Evolutionary conservation across 2,113 vertebrate genomes (phyloP), one percentile per base, ranked within the genome.

Genomic region (Pollachius pollachius): DNA sequence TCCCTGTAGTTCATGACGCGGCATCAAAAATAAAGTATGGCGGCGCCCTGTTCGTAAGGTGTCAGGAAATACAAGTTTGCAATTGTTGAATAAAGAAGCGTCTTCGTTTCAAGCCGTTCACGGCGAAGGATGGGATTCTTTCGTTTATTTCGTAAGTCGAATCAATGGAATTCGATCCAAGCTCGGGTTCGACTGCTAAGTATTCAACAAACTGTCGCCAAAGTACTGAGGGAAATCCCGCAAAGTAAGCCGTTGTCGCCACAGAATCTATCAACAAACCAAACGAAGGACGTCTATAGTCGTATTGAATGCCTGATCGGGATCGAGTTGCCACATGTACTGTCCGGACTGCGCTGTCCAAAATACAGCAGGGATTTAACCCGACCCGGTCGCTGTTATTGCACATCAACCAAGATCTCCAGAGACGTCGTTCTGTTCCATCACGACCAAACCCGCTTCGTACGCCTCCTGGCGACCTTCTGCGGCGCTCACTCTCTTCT

Each of bases 401-500:
- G 78, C 72, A 71, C 78, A 3, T 84, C 85, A 17, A 4, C 80
- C 1, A 73, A 79, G 4, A 90, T 89, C 1, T 0, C 81, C 0
- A 91, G 65, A 67, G 95, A 96, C 13, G 92, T 98, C 69, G 34
- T 92, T 25, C 81, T 98, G 3, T 98, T 95, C 71, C 34, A 89
- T 11, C 92, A 98, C 69, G 90, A 95, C 48, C 85, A 93, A 17
- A 89, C 82, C 0, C 71, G 85, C 19, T 95, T 95, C 62, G 95
- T 95, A 82, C 86, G 90, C 18, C 54, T 94, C 4, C 76, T 95
- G 0, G 78, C 92, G 0, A 17, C 94, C 0, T 97, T 97, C 76
- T 96, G 94, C 68, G 85, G 87, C 0, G 90, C 92, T 0, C 96
- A 97, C 92, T 0, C 6, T 94, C 1, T 97, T 96, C 80, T 98